Base-by-base conservation (phyloP, 2,888 invertebrate genomes). In the Nemapogon koenigi region DNA sequence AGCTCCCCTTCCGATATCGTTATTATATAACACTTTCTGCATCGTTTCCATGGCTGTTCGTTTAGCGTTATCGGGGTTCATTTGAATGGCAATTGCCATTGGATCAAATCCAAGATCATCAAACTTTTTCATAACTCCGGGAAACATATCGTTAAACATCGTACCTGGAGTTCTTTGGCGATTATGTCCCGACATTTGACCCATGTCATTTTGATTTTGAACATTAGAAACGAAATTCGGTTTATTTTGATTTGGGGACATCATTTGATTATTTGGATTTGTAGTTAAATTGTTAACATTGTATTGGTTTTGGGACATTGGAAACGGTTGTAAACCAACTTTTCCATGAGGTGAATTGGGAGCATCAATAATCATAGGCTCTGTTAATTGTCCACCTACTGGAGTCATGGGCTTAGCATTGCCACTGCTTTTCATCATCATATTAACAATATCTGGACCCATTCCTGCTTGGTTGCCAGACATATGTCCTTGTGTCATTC, bases 71-170 rank as follows among this genome's bases (percentile, higher is more conserved):
- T 62, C 64, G 33, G 76, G 76, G 49, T 76, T 76, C 73, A 78
- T 73, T 51, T 76, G 73, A 47, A 76, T 58, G 7, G 78, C 78
- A 42, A 78, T 67, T 25, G 65, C 55, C 76, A 78, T 78, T 2
- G 78, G 76, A 49, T 78, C 75, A 41, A 72, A 76, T 19, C 66
- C 66, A 38, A 76, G 53, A 41, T 72, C 65, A 13, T 53, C 62
- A 6, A 28, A 27, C 8, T 35, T 15, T 46, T 63, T 56, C 54
- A 57, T 61, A 6, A 70, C 61, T 14, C 70, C 73, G 22, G 78
- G 73, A 42, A 76, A 75, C 64, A 73, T 69, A 49, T 72, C 59
- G 37, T 72, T 66, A 41, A 76, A 78, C 44, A 71, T 75, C n/a
- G 15, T 19, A 4, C 6, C 22, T 22, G 22, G 22, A 22, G 6